A percentile compares a stretch with the other conserved stretches of the same genome.
Conservation (phyloP, 2,888 invertebrate species). For the Andrena camellia region DNA sequence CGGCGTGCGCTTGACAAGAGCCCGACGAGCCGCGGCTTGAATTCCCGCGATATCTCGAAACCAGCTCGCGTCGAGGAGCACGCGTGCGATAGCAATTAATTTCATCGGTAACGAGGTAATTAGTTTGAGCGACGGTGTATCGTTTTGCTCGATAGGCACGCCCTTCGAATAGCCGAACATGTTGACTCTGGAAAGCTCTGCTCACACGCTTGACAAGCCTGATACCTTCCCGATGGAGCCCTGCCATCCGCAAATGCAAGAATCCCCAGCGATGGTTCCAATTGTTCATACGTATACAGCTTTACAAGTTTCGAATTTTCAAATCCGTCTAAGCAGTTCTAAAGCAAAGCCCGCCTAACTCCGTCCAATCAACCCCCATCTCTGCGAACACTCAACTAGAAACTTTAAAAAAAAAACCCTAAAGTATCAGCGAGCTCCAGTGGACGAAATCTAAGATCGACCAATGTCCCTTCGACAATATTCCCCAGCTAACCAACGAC, state of each 20-base stretch:
- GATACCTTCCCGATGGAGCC: constrained; percentile 2
- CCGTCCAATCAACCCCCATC: constrained; percentile 18
- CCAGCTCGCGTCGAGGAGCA: constrained; percentile 70
- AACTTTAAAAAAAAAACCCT: background rate
- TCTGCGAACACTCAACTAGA: background rate
- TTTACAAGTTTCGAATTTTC: no score
- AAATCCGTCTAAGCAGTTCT: background rate
- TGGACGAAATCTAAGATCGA: constrained; percentile 20
- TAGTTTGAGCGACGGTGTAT: constrained; percentile 63
- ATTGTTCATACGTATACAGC: no score
- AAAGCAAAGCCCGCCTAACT: background rate
- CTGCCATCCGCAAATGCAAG: background rate
- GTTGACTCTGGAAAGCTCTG: background rate
- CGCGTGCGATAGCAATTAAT: constrained; percentile 72
- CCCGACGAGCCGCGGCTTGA: constrained; percentile 8
- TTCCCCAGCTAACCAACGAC: background rate
- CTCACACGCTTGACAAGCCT: background rate
- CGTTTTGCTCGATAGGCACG: constrained; percentile 31
- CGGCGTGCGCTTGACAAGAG: constrained; percentile 54
- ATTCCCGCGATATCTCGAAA: constrained; percentile 71
- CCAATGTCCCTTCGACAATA: background rate
- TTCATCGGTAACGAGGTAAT: constrained; percentile 76
- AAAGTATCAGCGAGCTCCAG: background rate
- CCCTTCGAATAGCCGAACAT: constrained; percentile 7
- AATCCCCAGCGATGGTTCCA: background rate